Evolutionary conservation across 2,797 vertebrate genomes (phyloP), one percentile per base, ranked within the genome.

Genomic region (Dendrocincla fuliginosa): DNA sequence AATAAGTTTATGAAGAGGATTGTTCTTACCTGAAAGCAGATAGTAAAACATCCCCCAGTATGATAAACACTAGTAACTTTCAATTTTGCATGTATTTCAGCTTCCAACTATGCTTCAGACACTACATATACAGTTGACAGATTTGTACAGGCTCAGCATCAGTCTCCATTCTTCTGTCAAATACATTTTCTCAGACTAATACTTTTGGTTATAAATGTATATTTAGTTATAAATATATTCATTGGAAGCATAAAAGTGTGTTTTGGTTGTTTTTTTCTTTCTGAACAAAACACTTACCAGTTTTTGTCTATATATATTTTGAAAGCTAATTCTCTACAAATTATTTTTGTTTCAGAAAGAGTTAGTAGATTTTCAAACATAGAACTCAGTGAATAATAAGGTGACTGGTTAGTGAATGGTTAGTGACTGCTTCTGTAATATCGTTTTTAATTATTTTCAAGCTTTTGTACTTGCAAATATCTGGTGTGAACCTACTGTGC

Each of bases 21-120:
- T 92, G 15, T 28, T 87, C 53, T 80, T 75, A 87, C 57, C 55
- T 89, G 52, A 77, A 93, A 95, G 30, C 35, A 87, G 93, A 75
- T 75, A 65, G 10, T 18, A 83, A 37, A 88, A 78, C 14, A 55
- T 69, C 46, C 59, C 27, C 4, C 63, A n/a, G 24, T 33, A 28
- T 12, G 32, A 68, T 30, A 61, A 69, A 24, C 15, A 14, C 2
- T 61, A 25, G 19, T 76, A 82, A 59, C 27, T 65, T 77, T 56
- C 41, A 35, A 52, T 63, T 37, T 16, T n/a, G 22, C 2, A 0
- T 59, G 87, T 88, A 16, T 46, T 87, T 87, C 57, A 6, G 22
- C 39, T 91, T 88, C 84, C 47, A 60, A 1, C 20, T 53, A 2
- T 18, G 11, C 32, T 75, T 20, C 49, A 49, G 33, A 49, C 27